Evolutionary conservation across 2,113 vertebrate genomes (phyloP).

Genomic region (Chamaetylas fuelleborni): DNA sequence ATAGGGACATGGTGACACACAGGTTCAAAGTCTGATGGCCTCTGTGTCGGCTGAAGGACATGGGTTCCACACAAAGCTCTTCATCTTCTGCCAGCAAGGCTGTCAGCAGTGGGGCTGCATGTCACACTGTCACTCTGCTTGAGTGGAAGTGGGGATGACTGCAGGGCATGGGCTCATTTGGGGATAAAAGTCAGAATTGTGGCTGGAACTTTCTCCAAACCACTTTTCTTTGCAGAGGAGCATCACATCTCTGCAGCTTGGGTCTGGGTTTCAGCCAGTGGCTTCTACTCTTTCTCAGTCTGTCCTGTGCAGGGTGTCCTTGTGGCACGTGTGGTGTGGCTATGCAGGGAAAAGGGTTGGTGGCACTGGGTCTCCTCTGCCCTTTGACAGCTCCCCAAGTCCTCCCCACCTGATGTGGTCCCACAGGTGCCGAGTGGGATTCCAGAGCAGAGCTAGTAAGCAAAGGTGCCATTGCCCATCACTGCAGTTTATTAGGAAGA

Average conservation of each 20-base stretch:
- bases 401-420: background rate
- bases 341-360: background rate
- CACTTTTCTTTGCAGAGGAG: background rate
- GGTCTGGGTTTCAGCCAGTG: background rate
- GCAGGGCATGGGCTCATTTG: background rate
- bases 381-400: background rate
- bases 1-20: background rate
- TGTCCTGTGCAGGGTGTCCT: rapidly evolving
- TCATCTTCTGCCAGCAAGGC: background rate
- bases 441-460: background rate
- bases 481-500: background rate
- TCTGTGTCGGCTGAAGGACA: background rate
- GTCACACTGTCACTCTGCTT: background rate
- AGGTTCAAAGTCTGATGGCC: background rate
- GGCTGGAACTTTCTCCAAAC: background rate
- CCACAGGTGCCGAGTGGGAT: background rate
- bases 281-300: background rate
- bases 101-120: background rate
- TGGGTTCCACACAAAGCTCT: background rate
- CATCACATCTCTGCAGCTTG: background rate
- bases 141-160: background rate
- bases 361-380: background rate
- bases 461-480: background rate
- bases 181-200: background rate
- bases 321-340: background rate